These are phyloP conservation scores for Ormyrus nitidulus DNA, from an alignment of 2,888 invertebrate genomes.

Conservation along the genomic window DNA sequence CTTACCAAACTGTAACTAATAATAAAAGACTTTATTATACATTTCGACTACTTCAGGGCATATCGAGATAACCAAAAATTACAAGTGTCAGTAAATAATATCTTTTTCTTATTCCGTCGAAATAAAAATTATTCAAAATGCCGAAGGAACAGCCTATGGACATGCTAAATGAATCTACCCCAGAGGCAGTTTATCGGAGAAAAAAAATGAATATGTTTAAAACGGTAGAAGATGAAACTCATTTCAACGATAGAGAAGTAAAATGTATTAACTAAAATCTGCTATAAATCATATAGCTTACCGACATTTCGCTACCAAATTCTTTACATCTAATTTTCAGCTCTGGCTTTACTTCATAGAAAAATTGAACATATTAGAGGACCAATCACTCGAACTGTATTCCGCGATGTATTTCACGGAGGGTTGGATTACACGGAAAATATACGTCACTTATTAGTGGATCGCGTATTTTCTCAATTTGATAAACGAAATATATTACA, in stretches of 20 bases:
- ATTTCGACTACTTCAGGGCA: too few relatives aligned
- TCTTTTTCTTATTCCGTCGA: too few relatives aligned
- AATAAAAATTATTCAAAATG: slow-evolving; percentile 61
- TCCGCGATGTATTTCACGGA: slow-evolving; percentile 69
- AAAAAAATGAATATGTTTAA: slow-evolving; percentile 65
- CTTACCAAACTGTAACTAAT: too few relatives aligned
- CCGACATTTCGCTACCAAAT: background rate
- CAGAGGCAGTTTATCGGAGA: slow-evolving; percentile 67
- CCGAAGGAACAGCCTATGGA: slow-evolving; percentile 65
- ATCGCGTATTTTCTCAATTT: slow-evolving; percentile 67
- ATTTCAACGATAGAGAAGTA: slow-evolving; percentile 66
- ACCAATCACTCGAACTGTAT: slow-evolving; percentile 62
- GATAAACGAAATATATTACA: slow-evolving; percentile 61
- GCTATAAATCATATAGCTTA: background rate
- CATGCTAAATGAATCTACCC: slow-evolving; percentile 62
- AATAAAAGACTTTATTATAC: too few relatives aligned
- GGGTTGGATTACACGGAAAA: slow-evolving; percentile 72
- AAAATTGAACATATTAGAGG: slow-evolving; percentile 65
- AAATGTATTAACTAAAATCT: slow-evolving; percentile 62
- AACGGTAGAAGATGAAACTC: slow-evolving; percentile 63
- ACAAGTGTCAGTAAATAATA: too few relatives aligned
- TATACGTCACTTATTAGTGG: slow-evolving; percentile 68
- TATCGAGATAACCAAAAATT: too few relatives aligned
- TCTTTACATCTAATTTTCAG: slow-evolving; percentile 57
- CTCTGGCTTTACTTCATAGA: slow-evolving; percentile 67